Evolutionary conservation across 2,797 vertebrate species (phyloP).

Genomic region (Platalea minor): DNA sequence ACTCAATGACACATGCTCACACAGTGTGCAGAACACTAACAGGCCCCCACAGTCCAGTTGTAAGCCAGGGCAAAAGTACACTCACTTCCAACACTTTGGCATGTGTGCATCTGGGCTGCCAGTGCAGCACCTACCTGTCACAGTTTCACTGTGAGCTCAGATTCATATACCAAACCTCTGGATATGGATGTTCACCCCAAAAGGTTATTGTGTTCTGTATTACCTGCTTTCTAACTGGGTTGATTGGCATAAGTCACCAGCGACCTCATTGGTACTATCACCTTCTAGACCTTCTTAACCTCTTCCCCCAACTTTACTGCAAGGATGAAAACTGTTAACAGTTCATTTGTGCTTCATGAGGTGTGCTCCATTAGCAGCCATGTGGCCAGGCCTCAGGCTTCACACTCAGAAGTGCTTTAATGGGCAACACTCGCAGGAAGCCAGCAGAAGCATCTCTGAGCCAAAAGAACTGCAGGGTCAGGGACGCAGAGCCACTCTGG

Average conservation of each 20-base stretch:
- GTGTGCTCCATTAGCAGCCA: no score
- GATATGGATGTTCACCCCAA: background rate
- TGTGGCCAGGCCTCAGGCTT: no score
- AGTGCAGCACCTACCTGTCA: background rate
- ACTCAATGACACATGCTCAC: background rate
- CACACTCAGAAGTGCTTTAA: background rate
- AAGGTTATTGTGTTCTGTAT: background rate
- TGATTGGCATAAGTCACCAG: background rate
- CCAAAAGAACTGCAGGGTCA: background rate
- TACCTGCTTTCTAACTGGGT: background rate
- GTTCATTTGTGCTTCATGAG: background rate
- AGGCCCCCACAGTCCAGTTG: background rate
- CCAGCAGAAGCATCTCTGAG: background rate
- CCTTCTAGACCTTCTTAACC: background rate
- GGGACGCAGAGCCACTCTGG: accelerated
- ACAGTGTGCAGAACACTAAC: accelerated
- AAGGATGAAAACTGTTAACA: background rate
- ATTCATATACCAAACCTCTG: background rate
- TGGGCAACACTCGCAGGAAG: background rate
- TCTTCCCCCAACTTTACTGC: background rate
- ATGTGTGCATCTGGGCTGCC: background rate
- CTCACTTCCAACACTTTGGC: accelerated
- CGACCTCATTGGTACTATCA: background rate
- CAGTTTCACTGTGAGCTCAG: background rate
- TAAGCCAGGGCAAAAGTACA: background rate